Percentiles rank a stretch among this genome's conserved stretches.
These are phyloP conservation scores for Allophyes oxyacanthae DNA, from an alignment of 2,888 invertebrate genomes.

Conservation along the genomic window DNA sequence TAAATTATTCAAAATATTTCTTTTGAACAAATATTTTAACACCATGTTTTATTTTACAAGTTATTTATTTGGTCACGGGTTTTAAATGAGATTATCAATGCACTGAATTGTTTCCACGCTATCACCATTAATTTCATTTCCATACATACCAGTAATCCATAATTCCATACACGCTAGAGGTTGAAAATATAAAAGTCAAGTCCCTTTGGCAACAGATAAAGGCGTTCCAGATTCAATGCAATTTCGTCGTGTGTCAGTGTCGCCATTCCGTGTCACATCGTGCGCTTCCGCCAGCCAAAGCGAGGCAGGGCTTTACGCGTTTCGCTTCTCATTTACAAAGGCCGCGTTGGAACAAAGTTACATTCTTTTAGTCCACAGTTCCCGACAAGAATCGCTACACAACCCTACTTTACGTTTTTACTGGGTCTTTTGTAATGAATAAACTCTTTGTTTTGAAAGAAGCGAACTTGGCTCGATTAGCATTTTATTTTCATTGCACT, in stretches of 20 bases:
- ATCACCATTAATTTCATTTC: slow-evolving; percentile 39
- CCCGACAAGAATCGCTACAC: slow-evolving; percentile 56
- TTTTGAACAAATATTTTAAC: slow-evolving; percentile 59
- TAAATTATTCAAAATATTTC: slow-evolving; percentile 54
- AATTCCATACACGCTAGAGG: slow-evolving; percentile 22
- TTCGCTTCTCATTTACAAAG: slow-evolving; percentile 64
- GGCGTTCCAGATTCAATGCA: slow-evolving; percentile 63
- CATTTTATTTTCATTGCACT: slow-evolving; percentile 56
- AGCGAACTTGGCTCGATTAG: slow-evolving; percentile 55
- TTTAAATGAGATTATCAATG: slow-evolving; percentile 21
- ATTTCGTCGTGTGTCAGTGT: slow-evolving; percentile 63
- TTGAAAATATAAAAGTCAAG: slow-evolving; percentile 46
- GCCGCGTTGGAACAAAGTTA: slow-evolving; percentile 60
- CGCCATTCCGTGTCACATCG: slow-evolving; percentile 60
- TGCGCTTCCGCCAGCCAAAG: slow-evolving; percentile 53
- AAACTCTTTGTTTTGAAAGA: slow-evolving; percentile 64
- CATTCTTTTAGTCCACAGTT: slow-evolving; percentile 62
- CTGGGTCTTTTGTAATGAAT: slow-evolving; percentile 63
- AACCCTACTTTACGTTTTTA: slow-evolving; percentile 62
- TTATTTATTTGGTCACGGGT: slow-evolving; percentile 42
- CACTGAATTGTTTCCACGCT: slow-evolving; percentile 19
- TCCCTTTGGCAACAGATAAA: slow-evolving; percentile 56
- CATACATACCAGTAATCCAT: slow-evolving; percentile 38
- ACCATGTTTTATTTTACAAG: slow-evolving; percentile 56
- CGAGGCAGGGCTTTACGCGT: slow-evolving; percentile 52